phyloP scores from a whole-genome alignment of 2,797 vertebrate species.

The Alectoris magna region DNA sequence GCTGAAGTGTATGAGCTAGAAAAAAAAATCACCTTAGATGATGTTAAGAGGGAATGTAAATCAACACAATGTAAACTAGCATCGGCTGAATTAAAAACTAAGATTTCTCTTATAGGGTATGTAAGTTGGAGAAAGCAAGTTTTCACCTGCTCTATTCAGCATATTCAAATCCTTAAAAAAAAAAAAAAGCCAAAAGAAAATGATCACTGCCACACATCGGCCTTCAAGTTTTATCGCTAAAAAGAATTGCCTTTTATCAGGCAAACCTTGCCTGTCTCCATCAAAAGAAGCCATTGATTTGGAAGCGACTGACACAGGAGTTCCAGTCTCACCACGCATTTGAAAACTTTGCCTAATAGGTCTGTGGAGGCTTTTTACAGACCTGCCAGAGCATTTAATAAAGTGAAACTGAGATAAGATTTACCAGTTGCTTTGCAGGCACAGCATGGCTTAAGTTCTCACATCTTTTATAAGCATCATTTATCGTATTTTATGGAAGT shows the following conservation, averaged over 20 bases:
- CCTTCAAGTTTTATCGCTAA: neutral
- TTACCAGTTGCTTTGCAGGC: neutral
- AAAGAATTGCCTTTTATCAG: neutral
- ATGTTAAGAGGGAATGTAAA: neutral
- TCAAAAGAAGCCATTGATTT: neutral
- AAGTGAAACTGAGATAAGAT: neutral
- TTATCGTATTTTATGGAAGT: neutral
- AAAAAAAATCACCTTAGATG: neutral
- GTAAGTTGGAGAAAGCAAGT: neutral
- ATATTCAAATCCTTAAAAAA: neutral
- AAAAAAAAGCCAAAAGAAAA: neutral
- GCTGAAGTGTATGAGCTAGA: neutral
- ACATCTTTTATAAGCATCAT: neutral
- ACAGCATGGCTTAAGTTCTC: neutral
- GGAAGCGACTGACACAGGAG: neutral
- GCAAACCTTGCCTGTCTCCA: neutral
- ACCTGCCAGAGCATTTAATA: neutral
- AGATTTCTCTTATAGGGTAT: neutral
- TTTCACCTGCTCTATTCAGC: neutral
- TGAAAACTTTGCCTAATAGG: neutral
- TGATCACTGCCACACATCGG: too few species aligned
- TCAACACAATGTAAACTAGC: neutral
- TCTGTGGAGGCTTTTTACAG: rapidly evolving
- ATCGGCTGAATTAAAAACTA: neutral
- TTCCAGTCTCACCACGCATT: neutral